Percentiles rank a stretch among this genome's conserved stretches.
phyloP scores from a whole-genome alignment of 2,113 vertebrate species.

The human (Homo sapiens) region GRCh38 chr9:77160001-77160500 shows the following conservation, averaged over 20 bases:
- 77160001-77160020: too few relatives aligned
- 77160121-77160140: not conserved
- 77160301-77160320: not conserved
- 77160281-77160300: not conserved
- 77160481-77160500: not conserved
- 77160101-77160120: not conserved
- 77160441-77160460: not conserved
- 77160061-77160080: too few relatives aligned
- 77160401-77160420: not conserved
- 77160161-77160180: not conserved
- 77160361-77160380: too few relatives aligned
- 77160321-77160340: not conserved
- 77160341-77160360: too few relatives aligned
- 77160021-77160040: too few relatives aligned
- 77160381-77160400: too few relatives aligned
- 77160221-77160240: not conserved
- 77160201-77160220: not conserved
- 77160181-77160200: not conserved
- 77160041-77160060: too few relatives aligned
- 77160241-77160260: not conserved
- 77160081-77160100: too few relatives aligned
- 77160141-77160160: not conserved
- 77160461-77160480: not conserved
- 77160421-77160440: not conserved
- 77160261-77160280: not conserved